Percentiles rank a stretch among this genome's conserved stretches.
These are phyloP conservation scores for Tinea pellionella DNA, from an alignment of 2,888 invertebrate species.

Conservation along the genomic window DNA sequence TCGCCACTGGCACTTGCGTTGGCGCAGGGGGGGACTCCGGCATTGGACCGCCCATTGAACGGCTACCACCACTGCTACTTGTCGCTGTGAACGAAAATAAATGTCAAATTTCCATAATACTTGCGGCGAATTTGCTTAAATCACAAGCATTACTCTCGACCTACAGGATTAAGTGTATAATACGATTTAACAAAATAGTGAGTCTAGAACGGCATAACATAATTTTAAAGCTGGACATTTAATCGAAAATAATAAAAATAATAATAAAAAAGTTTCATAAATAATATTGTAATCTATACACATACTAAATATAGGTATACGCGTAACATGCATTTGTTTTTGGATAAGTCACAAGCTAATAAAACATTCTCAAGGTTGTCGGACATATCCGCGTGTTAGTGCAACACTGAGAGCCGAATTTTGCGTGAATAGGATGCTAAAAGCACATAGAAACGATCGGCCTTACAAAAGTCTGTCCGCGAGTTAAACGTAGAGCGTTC, in stretches of 20 bases:
- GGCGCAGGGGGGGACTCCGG: conserved; percentile 20
- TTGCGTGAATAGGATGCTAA: background rate
- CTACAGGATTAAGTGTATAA: background rate
- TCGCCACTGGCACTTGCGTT: conserved; percentile 22
- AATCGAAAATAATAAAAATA: background rate
- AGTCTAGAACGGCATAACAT: background rate
- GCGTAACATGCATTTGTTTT: background rate
- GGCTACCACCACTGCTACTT: conserved; percentile 24
- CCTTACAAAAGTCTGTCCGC: conserved; percentile 49
- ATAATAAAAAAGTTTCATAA: background rate
- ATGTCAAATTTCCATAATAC: background rate
- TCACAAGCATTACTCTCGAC: background rate
- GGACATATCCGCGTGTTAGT: background rate
- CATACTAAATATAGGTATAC: background rate
- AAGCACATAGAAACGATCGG: background rate
- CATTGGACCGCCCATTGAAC: conserved; percentile 25
- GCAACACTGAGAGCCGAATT: background rate
- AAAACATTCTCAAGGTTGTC: background rate
- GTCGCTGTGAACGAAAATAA: background rate
- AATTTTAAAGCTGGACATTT: background rate
- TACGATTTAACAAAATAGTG: background rate
- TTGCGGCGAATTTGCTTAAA: background rate
- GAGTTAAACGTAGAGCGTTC: conserved; percentile 61
- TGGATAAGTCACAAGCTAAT: background rate
- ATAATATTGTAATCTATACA: background rate